Base-by-base conservation (phyloP, 2,797 vertebrate genomes). In the Sebastes cheni region DNA sequence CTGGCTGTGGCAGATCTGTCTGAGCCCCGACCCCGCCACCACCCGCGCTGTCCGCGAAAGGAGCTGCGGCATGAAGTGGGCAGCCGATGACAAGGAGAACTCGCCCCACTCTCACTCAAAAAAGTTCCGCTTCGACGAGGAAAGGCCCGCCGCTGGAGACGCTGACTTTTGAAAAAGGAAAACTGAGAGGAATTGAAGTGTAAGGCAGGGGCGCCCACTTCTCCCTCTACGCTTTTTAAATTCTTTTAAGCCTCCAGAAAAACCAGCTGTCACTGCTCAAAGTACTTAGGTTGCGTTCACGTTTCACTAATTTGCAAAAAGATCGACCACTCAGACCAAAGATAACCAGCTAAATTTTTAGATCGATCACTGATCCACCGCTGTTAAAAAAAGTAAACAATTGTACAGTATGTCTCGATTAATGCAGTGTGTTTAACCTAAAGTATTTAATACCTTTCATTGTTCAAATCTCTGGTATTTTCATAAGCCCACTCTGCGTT, bases 71-170 rank as follows among this genome's bases (percentile, higher is more conserved):
- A 59, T 69, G 8, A 97, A 96, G 83, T 90, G 96, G 88, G 84
- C 92, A 0, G 96, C 96, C 13, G 97, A 98, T 50, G 97, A 99
- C 95, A 99, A 99, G 88, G 98, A 99, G 90, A 99, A 99, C 91
- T 96, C 95, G 0, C 92, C 94, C 0, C 95, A 96, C 36, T 90
- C 94, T 0, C 93, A 97, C 0, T 93, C 95, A 18, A 99, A 99
- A 83, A 96, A 93, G 32, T 97, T 96, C 68, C 97, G 98, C 72
- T 96, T 97, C 0, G 97, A 97, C 2, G 97, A 93, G 36, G 93
- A 93, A 10, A 39, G 79, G 4, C 36, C 61, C 0, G 72, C 88
- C 0, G 60, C 82, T 1, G 90, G 83, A 36, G 95, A 95, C 4
- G 86, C 88, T 14, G 93, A 92, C 82, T 76, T 92, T 67, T 95